Base-by-base conservation (phyloP, 2,888 invertebrate species). In the Epicampocera succincta region DNA sequence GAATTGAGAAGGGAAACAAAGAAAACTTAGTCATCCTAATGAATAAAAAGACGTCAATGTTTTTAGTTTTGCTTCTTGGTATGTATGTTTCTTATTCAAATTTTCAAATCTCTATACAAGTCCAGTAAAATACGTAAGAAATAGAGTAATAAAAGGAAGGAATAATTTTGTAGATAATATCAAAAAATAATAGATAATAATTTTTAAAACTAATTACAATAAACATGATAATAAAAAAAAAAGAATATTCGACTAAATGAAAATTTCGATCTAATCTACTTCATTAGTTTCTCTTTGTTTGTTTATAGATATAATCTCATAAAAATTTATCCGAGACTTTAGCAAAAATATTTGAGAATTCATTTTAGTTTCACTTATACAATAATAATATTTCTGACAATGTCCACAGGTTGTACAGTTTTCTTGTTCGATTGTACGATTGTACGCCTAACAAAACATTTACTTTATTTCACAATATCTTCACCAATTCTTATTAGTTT, bases 311-410 rank as follows among this genome's bases (percentile, higher is more conserved):
- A 63, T 44, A 63, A 33, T 33, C 29, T 71, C n/a, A n/a, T 71
- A 46, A 21, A 13, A 42, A 46, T 33, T 63, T 12, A 38, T 33
- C n/a, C 12, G 44, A 29, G 11, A 46, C 65, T 54, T 54, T 46
- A 19, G n/a, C 13, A 72, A 72, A 46, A 46, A 38, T 46, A 46
- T 38, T 65, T 54, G 25, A 63, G 25, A 65, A 13, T 74, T 74
- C 42, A 42, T 33, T 46, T 63, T 56, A 1, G 17, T 46, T 56
- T 40, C 9, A 65, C 38, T 61, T 25, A 6, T 25, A 25, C 15
- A 46, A 33, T 44, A 17, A 25, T 40, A 3, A 54, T 52, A 15
- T 54, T 12, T 50, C 11, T 50, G 60, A 54, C 21, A 60, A 50
- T 50, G 48, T 42, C 15, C 61, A 15, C 29, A 29, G 33, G 3